These are phyloP conservation scores for Aphidius ervi DNA, from an alignment of 1,140 invertebrate genomes.

Conservation along the genomic window DNA sequence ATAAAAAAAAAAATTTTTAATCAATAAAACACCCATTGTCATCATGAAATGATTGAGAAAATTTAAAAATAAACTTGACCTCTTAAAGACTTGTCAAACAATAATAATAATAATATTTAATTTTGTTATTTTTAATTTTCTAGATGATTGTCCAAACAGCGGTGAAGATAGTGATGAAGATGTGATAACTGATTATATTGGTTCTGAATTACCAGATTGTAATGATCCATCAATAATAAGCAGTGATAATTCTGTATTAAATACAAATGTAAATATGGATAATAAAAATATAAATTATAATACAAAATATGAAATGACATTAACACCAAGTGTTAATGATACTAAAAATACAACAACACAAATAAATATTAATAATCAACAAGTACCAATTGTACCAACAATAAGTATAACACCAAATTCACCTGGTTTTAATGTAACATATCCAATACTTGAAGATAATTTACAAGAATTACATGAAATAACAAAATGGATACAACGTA, in stretches of 20 bases:
- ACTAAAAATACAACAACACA: conserved; percentile 29
- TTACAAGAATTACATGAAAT: conserved; percentile 71
- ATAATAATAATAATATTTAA: conserved; percentile 4
- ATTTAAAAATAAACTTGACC: not conserved
- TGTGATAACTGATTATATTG: conserved; percentile 63
- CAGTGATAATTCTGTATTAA: conserved; percentile 39
- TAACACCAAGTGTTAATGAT: conserved; percentile 40
- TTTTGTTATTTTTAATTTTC: conserved; percentile 24
- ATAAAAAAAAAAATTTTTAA: too few relatives aligned
- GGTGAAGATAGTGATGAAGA: conserved; percentile 66
- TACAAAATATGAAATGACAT: conserved; percentile 46
- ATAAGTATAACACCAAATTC: conserved; percentile 85
- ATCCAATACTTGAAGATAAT: conserved; percentile 67
- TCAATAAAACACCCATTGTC: not conserved
- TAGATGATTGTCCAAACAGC: conserved; percentile 59
- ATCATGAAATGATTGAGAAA: not conserved
- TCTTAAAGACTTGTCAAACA: not conserved
- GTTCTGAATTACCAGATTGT: conserved; percentile 42
- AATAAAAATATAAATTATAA: conserved; percentile 37
- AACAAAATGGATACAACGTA: conserved; percentile 70
- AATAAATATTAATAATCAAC: conserved; percentile 32
- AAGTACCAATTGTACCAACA: conserved; percentile 65
- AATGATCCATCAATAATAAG: conserved; percentile 37
- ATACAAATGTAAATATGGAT: conserved; percentile 33
- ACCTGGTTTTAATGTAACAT: conserved; percentile 60